Evolutionary conservation across 2,797 vertebrate genomes (phyloP).

Genomic region (Cyprinodon diabolis): DNA sequence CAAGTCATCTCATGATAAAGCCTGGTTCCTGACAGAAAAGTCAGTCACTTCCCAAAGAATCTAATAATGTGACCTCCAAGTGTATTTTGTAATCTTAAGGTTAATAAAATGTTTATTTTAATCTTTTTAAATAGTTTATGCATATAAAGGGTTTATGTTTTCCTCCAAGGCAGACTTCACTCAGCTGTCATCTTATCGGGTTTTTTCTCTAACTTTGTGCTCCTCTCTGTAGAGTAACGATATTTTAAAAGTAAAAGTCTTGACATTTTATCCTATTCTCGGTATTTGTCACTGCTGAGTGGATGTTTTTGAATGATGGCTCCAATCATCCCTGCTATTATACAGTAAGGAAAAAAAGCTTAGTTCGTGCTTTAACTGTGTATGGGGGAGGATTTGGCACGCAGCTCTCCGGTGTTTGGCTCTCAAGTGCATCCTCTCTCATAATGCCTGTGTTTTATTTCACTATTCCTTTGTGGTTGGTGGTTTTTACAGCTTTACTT

Average conservation of each 20-base stretch:
- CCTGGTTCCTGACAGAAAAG: not conserved
- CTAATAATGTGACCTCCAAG: not conserved
- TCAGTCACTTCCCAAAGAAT: not conserved
- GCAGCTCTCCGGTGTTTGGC: constrained; percentile 23
- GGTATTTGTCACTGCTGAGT: constrained; percentile 33
- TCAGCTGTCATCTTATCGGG: constrained; percentile 8
- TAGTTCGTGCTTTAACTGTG: not conserved
- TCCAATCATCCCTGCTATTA: constrained; percentile 18
- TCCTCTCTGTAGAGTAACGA: constrained; percentile 15
- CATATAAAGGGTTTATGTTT: constrained; percentile 13
- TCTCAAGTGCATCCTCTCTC: constrained; percentile 32
- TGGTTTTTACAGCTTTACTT: constrained; percentile 25
- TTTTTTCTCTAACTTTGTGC: constrained; percentile 20
- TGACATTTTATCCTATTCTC: constrained; percentile 25
- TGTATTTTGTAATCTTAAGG: not conserved
- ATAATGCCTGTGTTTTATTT: constrained; percentile 27
- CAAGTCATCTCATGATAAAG: not conserved
- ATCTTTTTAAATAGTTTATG: not conserved
- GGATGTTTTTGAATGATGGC: constrained; percentile 24
- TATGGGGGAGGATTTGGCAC: constrained; percentile 12
- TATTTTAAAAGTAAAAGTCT: constrained; percentile 33
- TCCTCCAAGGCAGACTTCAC: constrained; percentile 2
- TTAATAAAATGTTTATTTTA: constrained; percentile 12
- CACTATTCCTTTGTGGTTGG: constrained; percentile 26
- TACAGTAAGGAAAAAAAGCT: constrained; percentile 12